phyloP scores from a whole-genome alignment of 2,113 vertebrate species.

The Pristiophorus japonicus region DNA sequence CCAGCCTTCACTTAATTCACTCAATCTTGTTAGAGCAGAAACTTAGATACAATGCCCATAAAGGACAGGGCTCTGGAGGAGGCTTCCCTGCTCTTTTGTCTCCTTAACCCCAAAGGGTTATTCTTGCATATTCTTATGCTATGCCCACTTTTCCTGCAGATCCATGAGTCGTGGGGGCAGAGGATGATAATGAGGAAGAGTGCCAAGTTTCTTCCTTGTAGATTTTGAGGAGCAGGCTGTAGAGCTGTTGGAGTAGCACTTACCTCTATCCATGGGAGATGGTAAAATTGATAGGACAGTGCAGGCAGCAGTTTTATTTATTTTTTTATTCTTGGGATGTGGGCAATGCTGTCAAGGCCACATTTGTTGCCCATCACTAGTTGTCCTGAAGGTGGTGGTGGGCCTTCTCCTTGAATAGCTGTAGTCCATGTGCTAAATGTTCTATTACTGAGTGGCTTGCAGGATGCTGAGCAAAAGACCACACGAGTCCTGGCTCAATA shows the following conservation, averaged over 20 bases:
- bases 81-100: not conserved
- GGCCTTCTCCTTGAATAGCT: not conserved
- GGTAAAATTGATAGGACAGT: no score
- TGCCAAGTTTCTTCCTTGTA: no score
- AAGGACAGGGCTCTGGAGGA: not conserved
- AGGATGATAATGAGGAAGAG: not conserved
- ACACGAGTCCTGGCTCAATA: not conserved
- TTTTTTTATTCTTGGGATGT: no score
- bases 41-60: not conserved
- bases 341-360: not conserved
- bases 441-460: not conserved
- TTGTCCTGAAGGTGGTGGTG: not conserved
- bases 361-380: not conserved
- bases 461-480: not conserved
- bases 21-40: not conserved
- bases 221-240: no score
- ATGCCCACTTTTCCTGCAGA: not conserved
- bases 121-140: not conserved
- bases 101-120: not conserved
- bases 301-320: no score
- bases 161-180: not conserved
- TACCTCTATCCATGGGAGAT: no score
- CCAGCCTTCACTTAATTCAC: not conserved
- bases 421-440: not conserved
- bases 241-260: no score